These are phyloP conservation scores for Alligator mississippiensis DNA, from an alignment of 2,113 vertebrate genomes.

Conservation along the genomic window DNA sequence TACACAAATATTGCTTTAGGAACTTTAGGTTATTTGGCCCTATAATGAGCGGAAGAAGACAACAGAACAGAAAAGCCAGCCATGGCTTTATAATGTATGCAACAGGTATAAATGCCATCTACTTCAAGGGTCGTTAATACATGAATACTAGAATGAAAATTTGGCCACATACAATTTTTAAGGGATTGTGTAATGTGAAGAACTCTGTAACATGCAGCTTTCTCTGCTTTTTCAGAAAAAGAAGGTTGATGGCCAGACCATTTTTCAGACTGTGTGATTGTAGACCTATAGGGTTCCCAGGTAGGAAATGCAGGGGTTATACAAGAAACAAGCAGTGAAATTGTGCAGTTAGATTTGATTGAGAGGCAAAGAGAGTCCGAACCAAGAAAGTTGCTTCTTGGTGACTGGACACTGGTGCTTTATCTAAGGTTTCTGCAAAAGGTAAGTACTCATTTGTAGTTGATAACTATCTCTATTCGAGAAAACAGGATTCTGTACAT, in stretches of 20 bases:
- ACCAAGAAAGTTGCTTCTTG: background rate
- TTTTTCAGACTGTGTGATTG: background rate
- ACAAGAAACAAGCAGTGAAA: background rate
- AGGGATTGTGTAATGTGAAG: background rate
- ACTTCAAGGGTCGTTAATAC: background rate
- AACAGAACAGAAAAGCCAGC: background rate
- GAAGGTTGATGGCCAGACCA: background rate
- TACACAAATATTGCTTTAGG: background rate
- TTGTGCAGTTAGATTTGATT: background rate
- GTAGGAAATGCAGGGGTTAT: background rate
- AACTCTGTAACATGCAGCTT: background rate
- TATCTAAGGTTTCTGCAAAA: background rate
- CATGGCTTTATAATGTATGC: background rate
- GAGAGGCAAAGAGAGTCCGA: background rate
- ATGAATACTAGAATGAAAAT: background rate
- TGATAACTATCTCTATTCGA: background rate
- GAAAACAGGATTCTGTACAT: background rate
- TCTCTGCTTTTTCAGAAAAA: background rate
- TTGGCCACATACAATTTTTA: background rate
- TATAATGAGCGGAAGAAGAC: background rate
- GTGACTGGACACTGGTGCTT: background rate
- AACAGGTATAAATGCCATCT: background rate
- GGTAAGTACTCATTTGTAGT: background rate
- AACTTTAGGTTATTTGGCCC: background rate
- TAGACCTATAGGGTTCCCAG: background rate